phyloP scores from a whole-genome alignment of 2,888 invertebrate genomes.

The Stenotaenia linearis region DNA sequence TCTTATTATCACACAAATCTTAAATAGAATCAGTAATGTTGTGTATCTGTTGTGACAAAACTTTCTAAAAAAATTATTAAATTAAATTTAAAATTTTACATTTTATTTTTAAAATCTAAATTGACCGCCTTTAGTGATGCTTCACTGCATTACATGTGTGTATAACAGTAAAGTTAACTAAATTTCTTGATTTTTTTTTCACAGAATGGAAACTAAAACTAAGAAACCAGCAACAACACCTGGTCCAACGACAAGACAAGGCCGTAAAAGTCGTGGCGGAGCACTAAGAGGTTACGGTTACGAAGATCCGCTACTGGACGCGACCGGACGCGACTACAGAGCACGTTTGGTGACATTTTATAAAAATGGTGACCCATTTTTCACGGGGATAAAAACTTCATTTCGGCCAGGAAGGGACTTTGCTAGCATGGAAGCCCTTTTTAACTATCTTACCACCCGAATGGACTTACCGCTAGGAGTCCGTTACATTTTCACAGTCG shows the following conservation, averaged over 20 bases:
- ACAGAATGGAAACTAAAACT: slow-evolving; percentile 19
- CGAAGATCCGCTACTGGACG: slow-evolving; percentile 19
- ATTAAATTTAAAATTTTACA: too few relatives aligned
- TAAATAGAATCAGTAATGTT: too few relatives aligned
- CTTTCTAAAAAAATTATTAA: too few relatives aligned
- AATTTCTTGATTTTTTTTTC: neutral
- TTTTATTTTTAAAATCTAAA: neutral
- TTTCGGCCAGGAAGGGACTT: slow-evolving; percentile 85
- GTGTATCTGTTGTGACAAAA: too few relatives aligned
- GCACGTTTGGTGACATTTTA: slow-evolving; percentile 74
- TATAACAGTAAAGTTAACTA: neutral
- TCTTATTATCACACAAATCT: neutral
- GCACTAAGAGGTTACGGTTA: neutral
- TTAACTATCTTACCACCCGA: slow-evolving; percentile 79
- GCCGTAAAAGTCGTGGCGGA: slow-evolving; percentile 27
- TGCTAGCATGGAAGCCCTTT: slow-evolving; percentile 72
- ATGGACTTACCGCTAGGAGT: slow-evolving; percentile 84
- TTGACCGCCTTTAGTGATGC: neutral
- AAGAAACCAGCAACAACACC: slow-evolving; percentile 9
- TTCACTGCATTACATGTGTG: neutral
- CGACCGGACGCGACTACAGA: slow-evolving; percentile 30
- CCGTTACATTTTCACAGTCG: slow-evolving; percentile 84
- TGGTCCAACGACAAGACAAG: neutral
- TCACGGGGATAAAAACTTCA: slow-evolving; percentile 78
- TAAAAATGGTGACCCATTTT: slow-evolving; percentile 88